Percentiles rank a stretch among this genome's conserved stretches.
Conservation (phyloP, 2,797 vertebrate species). For the Kryptopterus vitreolus region DNA sequence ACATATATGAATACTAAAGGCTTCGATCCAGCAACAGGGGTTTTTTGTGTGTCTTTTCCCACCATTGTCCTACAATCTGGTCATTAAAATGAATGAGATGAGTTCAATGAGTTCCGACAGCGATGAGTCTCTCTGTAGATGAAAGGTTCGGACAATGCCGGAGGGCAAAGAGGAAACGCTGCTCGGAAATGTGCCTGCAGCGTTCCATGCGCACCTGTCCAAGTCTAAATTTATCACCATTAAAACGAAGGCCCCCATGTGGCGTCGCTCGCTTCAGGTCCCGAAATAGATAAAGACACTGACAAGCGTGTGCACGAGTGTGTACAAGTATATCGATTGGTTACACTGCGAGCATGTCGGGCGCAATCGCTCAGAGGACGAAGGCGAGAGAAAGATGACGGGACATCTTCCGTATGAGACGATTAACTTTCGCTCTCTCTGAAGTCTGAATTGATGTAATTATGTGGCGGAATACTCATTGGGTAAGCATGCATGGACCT, state of each 20-base stretch:
- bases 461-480: neutral
- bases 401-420: conserved; percentile 11
- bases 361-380: neutral
- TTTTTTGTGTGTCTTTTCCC: neutral
- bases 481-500: conserved; percentile 23
- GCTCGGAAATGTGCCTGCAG: neutral
- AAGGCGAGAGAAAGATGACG: conserved; percentile 18
- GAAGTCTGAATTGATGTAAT: conserved; percentile 8
- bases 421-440: conserved; percentile 5
- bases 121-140: conserved; percentile 14
- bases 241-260: neutral
- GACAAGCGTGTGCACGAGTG: neutral
- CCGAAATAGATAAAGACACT: neutral
- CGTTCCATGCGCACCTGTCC: conserved; percentile 4
- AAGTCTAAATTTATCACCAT: neutral
- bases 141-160: conserved; percentile 10
- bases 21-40: too few species aligned
- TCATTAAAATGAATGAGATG: neutral
- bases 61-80: neutral
- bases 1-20: neutral
- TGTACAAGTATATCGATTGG: neutral
- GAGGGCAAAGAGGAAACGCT: too few species aligned
- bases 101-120: conserved; percentile 1
- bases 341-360: neutral
- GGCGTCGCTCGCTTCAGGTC: neutral